These are phyloP conservation scores for Maylandia zebra DNA, from an alignment of 2,113 vertebrate species.

Conservation along the genomic window DNA sequence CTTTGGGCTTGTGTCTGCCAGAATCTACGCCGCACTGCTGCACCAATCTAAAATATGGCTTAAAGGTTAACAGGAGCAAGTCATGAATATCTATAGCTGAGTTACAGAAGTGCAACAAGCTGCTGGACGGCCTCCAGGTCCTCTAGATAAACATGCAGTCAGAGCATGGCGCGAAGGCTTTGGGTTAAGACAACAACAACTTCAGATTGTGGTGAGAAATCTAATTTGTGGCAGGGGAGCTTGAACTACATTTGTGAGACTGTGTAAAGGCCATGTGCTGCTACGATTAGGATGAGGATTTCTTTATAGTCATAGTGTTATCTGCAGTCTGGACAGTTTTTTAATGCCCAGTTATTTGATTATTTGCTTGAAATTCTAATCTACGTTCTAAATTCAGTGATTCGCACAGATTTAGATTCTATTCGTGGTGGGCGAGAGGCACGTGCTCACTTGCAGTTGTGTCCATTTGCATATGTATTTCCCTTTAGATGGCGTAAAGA, in stretches of 20 bases:
- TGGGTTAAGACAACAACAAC: not conserved
- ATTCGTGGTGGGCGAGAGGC: not conserved
- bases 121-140: not conserved
- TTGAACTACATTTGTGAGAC: not conserved
- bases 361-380: not conserved
- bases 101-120: not conserved
- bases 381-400: not conserved
- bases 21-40: constrained; percentile 8
- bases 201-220: not conserved
- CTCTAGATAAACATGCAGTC: not conserved
- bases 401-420: not conserved
- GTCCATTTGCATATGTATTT: not conserved
- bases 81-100: constrained; percentile 10
- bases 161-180: not conserved
- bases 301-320: not conserved
- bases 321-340: not conserved
- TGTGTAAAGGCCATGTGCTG: not conserved
- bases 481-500: not conserved
- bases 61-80: constrained; percentile 45
- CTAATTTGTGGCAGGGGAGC: not conserved
- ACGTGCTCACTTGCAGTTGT: not conserved
- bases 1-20: constrained; percentile 31
- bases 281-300: not conserved
- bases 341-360: not conserved
- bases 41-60: constrained; percentile 29